phyloP scores from a whole-genome alignment of 2,888 invertebrate species.

The Eupithecia centaureata region DNA sequence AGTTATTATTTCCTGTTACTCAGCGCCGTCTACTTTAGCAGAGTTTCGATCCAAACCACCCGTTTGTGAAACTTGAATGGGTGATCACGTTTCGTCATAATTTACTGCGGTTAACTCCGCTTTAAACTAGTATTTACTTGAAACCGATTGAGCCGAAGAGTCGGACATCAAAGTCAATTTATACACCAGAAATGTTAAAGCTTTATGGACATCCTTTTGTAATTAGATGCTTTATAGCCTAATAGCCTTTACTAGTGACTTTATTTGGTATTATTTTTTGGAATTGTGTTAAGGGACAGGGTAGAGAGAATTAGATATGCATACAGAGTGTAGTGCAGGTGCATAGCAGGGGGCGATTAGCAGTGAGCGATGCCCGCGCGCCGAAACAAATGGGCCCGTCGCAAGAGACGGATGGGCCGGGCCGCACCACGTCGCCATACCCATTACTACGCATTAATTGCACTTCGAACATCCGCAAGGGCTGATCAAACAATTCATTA shows the following conservation, averaged over 20 bases:
- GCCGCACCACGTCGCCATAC: constrained; percentile 48
- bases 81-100: constrained; percentile 77
- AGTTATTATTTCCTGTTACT: constrained; percentile 83
- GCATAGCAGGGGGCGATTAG: constrained; percentile 69
- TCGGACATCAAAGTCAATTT: constrained; percentile 1
- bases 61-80: constrained; percentile 79
- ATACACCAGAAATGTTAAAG: background rate
- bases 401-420: constrained; percentile 69
- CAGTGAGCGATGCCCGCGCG: constrained; percentile 68
- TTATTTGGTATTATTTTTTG: background rate
- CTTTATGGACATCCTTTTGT: background rate
- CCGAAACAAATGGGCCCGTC: constrained; percentile 73
- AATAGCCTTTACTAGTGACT: background rate
- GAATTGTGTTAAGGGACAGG: background rate
- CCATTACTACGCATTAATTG: constrained; percentile 69
- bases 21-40: constrained; percentile 75
- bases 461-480: constrained; percentile 57
- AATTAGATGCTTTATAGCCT: background rate
- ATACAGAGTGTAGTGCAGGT: constrained; percentile 59
- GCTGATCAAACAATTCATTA: constrained; percentile 19
- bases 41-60: constrained; percentile 77
- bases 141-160: constrained; percentile 44
- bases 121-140: constrained; percentile 68
- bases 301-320: constrained; percentile 26
- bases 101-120: constrained; percentile 65